Percentiles rank a stretch among this genome's conserved stretches.
Conservation (phyloP, 1,140 invertebrate species). For the Chrysopa pallens region DNA sequence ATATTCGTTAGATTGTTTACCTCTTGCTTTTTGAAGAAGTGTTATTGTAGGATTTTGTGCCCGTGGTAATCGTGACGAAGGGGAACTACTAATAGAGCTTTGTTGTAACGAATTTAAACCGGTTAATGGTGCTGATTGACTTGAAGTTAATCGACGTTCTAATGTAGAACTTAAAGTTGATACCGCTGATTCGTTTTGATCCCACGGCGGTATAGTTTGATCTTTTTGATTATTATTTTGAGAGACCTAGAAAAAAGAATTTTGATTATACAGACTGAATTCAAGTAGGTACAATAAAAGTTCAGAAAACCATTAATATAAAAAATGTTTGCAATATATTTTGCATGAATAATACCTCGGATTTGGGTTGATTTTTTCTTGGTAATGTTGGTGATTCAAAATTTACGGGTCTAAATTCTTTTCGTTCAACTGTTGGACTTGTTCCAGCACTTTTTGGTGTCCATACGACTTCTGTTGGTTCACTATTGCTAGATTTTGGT, state of each 20-base stretch:
- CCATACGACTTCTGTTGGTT: constrained; percentile 40
- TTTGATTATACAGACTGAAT: too few relatives aligned
- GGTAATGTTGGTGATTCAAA: constrained; percentile 53
- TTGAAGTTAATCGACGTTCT: constrained; percentile 19
- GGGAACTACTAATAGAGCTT: constrained; percentile 35
- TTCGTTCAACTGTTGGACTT: constrained; percentile 38
- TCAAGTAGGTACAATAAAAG: too few relatives aligned
- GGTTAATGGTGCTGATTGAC: constrained; percentile 20
- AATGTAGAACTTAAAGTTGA: constrained; percentile 21
- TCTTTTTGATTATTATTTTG: too few relatives aligned
- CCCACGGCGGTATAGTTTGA: constrained; percentile 21
- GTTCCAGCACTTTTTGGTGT: constrained; percentile 44
- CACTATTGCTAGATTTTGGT: constrained; percentile 20
- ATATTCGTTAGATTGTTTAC: constrained; percentile 26
- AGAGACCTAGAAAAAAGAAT: too few relatives aligned
- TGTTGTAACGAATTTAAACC: constrained; percentile 44
- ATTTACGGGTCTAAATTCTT: constrained; percentile 56
- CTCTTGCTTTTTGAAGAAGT: constrained; percentile 72
- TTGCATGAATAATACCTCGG: constrained; percentile 14
- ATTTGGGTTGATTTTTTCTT: constrained; percentile 22
- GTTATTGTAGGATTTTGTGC: constrained; percentile 80
- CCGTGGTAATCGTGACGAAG: constrained; percentile 37
- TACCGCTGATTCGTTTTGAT: constrained; percentile 15
- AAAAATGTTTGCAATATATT: too few relatives aligned
- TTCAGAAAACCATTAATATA: too few relatives aligned